Base-by-base conservation (phyloP, 2,113 vertebrate species). In the Heterochromis multidens region DNA sequence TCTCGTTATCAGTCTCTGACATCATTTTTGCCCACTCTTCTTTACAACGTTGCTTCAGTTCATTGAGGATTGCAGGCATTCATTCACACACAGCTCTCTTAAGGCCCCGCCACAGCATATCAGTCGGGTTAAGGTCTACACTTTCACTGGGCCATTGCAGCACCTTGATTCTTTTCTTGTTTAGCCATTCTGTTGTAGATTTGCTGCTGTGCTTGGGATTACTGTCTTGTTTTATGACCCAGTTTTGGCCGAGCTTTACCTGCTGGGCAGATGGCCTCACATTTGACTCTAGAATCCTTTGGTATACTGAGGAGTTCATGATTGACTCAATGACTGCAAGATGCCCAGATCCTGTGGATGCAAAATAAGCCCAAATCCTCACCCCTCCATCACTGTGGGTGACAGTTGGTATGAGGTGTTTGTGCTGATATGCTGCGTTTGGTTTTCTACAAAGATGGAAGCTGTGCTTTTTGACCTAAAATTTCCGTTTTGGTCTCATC, bases 261-360 rank as follows among this genome's bases (percentile, higher is more conserved):
- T 14, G 40, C 14, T 14, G 13, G 40, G 14, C 13, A 43, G 40
- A 14, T 12, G 13, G 12, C 40, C 40, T 43, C 67, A 19, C 27
- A 12, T 72, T 72, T 49, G 40, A 27, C 11, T 72, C 40, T 70
- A 46, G 9, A 19, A 49, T 70, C 40, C 9, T 29, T 70, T 70
- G 40, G 3, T 11, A 37, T 8, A 37, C 33, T 6, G 13, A 23
- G 37, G 62, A 23, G 12, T 23, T 37, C 62, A 23, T 23, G 21
- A 11, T n/a, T 23, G 11, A 12, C 21, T 37, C n/a, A 29, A 27
- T 21, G 43, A 29, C 40, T 72, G 9, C 65, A 29, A 46, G 8
- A 25, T 29, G 9, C 23, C 40, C 0, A 0, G 40, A 0, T 6
- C 37, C 65, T 70, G 37, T 70, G 65, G 0, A 23, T 70, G 65